A percentile compares a stretch with the other conserved stretches of the same genome.
These are phyloP conservation scores for Pollenia griseotomentosa DNA, from an alignment of 2,888 invertebrate species.

Conservation along the genomic window DNA sequence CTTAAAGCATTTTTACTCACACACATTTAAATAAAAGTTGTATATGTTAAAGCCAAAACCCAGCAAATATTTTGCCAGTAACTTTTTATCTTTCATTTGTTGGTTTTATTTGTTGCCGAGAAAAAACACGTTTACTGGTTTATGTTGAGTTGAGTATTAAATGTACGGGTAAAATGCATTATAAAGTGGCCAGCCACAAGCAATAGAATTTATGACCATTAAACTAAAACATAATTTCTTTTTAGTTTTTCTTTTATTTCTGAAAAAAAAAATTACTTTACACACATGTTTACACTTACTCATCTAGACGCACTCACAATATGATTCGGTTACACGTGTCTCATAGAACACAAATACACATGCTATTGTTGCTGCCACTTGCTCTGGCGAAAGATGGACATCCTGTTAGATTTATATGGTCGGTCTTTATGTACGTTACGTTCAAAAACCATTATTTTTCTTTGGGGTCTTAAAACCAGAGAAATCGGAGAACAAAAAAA, in stretches of 20 bases:
- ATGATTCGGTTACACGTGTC: neutral
- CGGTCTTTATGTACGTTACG: conserved; percentile 31
- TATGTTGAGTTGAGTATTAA: conserved; percentile 13
- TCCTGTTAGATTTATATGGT: conserved; percentile 50
- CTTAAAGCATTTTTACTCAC: conserved; percentile 2
- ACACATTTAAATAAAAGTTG: neutral
- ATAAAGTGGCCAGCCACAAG: conserved; percentile 59
- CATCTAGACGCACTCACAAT: neutral
- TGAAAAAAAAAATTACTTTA: neutral
- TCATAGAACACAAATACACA: neutral
- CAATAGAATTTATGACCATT: conserved; percentile 72
- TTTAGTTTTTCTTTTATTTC: conserved; percentile 26
- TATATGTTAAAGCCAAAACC: neutral
- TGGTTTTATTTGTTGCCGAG: neutral
- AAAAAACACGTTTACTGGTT: conserved; percentile 18
- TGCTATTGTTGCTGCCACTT: no score
- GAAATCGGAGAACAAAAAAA: neutral
- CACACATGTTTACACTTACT: conserved; percentile 14
- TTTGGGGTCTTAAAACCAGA: conserved; percentile 40
- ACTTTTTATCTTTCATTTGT: neutral
- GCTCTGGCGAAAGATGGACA: conserved; percentile 36
- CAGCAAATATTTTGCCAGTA: conserved; percentile 2
- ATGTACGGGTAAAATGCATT: conserved; percentile 30
- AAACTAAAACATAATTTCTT: conserved; percentile 67
- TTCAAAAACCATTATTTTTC: conserved; percentile 61